A percentile compares a stretch with the other conserved stretches of the same genome.
Evolutionary conservation across 2,113 vertebrate species (phyloP).

Genomic region (Murina feae): DNA sequence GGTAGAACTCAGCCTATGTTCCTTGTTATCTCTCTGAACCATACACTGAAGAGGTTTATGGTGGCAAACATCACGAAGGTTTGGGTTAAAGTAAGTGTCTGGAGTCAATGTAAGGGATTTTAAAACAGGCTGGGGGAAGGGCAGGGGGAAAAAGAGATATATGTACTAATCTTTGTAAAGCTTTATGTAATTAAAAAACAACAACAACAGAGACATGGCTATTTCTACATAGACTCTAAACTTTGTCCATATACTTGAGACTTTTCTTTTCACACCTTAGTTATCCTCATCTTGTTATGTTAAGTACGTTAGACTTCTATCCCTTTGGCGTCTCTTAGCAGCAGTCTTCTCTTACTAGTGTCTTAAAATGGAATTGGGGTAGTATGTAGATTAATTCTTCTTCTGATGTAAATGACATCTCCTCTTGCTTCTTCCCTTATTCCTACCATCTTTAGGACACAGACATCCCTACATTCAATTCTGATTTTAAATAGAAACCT

Average conservation of each 20-base stretch:
- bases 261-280: background rate
- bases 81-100: background rate
- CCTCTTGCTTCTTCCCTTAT: background rate
- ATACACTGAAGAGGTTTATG: background rate
- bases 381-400: background rate
- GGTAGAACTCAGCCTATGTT: background rate
- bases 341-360: background rate
- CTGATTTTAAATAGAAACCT: background rate
- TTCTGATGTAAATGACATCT: background rate
- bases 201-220: no score
- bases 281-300: background rate
- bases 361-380: background rate
- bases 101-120: background rate
- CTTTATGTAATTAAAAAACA: no score
- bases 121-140: no score
- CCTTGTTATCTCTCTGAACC: background rate
- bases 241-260: background rate
- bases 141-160: no score
- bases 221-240: background rate
- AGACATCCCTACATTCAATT: background rate
- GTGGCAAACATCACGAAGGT: background rate
- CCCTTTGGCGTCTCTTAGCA: background rate
- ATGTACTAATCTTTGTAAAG: no score
- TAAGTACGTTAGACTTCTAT: background rate
- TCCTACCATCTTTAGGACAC: background rate